Base-by-base conservation (phyloP, 2,113 vertebrate species). In the Anser brachyrhynchus region DNA sequence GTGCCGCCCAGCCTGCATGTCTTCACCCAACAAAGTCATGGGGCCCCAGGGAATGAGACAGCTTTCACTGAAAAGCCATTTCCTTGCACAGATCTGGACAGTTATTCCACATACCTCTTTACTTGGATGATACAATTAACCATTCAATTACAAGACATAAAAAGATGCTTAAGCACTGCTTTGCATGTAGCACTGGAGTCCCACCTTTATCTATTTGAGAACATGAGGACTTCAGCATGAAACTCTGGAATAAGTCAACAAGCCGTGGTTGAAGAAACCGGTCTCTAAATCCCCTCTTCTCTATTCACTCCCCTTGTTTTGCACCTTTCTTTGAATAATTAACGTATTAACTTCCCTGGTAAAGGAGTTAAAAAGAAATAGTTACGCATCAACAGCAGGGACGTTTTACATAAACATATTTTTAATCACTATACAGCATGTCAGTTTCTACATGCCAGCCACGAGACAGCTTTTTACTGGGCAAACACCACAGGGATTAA, bases 171-270 rank as follows among this genome's bases (percentile, higher is more conserved):
- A n/a, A 79, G 33, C 17, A n/a, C 5, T n/a, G 28, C 16, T 83
- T 23, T 2, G 23, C 18, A 66, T 0, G 0, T 3, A 14, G 11
- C 11, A 11, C 44, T 14, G 29, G 18, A 26, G 33, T 10, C 2
- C 2, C 13, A 31, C 16, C 55, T 58, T 25, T 2, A 54, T 6
- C 7, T 1, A 3, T 13, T 75, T 37, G 19, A 14, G 51, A 15
- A 44, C 41, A 16, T 3, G 2, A 76, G 9, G 18, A 23, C 7
- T 6, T 8, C 17, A 70, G 52, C 28, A 22, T n/a, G 58, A 59
- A 93, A 86, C 10, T 43, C 39, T 23, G 15, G 19, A 70, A 17
- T 17, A 46, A 64, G 62, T 3, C 35, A n/a, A 31, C 35, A 57
- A 71, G 46, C 23, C 18, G 6, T 39, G 82, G 67, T 18, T 31